phyloP scores from a whole-genome alignment of 2,797 vertebrate species.

The Gallinago stenura region DNA sequence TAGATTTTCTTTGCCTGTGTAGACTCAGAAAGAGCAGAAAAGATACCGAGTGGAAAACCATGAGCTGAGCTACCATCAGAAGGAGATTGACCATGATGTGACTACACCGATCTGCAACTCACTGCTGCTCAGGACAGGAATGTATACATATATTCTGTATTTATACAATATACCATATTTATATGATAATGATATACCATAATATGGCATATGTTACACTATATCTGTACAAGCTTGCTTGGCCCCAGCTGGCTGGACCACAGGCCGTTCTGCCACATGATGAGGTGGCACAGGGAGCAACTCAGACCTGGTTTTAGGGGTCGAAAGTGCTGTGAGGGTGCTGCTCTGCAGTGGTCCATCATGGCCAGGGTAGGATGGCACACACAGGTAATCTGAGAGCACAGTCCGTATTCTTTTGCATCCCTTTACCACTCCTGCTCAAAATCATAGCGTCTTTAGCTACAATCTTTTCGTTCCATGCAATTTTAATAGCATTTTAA shows the following conservation, averaged over 20 bases:
- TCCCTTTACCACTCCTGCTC: background rate
- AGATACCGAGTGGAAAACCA: background rate
- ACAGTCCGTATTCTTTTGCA: accelerated
- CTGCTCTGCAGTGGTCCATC: background rate
- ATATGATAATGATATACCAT: background rate
- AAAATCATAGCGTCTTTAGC: background rate
- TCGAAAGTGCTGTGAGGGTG: background rate
- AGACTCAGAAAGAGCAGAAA: background rate
- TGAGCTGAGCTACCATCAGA: background rate
- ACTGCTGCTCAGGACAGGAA: background rate
- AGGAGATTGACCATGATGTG: background rate
- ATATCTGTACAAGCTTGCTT: background rate
- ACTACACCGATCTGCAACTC: background rate
- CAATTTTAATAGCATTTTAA: background rate
- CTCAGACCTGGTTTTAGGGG: background rate
- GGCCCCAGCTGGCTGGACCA: background rate
- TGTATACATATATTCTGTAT: background rate
- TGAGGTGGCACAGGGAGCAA: accelerated
- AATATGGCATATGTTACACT: background rate
- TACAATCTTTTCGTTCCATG: background rate
- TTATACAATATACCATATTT: background rate
- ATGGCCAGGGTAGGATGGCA: background rate
- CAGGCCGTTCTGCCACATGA: accelerated
- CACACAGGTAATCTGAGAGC: background rate
- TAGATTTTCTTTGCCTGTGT: background rate